Conservation (phyloP, 1,140 invertebrate genomes). For the Lethrus apterus region DNA sequence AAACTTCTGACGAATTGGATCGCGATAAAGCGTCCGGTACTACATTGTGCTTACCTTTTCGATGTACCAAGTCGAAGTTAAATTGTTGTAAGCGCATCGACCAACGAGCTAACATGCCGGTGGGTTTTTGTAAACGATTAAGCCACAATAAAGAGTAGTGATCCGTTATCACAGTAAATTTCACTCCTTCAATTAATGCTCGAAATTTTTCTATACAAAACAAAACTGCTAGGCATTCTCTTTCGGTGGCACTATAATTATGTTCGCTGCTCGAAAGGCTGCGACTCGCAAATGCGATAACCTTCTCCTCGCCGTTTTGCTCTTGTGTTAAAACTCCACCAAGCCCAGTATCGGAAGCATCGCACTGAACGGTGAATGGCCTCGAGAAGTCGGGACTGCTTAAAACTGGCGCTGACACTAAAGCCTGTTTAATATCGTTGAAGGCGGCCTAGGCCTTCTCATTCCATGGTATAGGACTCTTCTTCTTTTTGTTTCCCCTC, state of each 20-base stretch:
- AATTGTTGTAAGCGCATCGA: not conserved
- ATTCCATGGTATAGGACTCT: not conserved
- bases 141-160: constrained; percentile 5
- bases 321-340: constrained; percentile 4
- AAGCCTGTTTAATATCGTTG: not conserved
- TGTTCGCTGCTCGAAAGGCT: not conserved
- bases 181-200: not conserved
- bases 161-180: constrained; percentile 5
- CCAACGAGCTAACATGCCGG: not conserved
- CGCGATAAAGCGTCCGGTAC: not conserved
- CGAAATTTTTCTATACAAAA: not conserved
- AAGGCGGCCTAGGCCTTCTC: not conserved
- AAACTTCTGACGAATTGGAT: not conserved
- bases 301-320: not conserved
- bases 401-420: constrained; percentile 7
- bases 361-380: not conserved
- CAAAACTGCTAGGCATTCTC: constrained; percentile 5
- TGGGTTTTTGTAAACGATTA: not conserved
- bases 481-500: not conserved
- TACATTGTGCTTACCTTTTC: not conserved
- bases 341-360: constrained; percentile 2
- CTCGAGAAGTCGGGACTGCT: not conserved
- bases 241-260: constrained; percentile 1
- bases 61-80: constrained; percentile 1
- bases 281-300: not conserved